These are phyloP conservation scores for Poeciliopsis retropinna DNA, from an alignment of 2,113 vertebrate genomes.

Conservation along the genomic window DNA sequence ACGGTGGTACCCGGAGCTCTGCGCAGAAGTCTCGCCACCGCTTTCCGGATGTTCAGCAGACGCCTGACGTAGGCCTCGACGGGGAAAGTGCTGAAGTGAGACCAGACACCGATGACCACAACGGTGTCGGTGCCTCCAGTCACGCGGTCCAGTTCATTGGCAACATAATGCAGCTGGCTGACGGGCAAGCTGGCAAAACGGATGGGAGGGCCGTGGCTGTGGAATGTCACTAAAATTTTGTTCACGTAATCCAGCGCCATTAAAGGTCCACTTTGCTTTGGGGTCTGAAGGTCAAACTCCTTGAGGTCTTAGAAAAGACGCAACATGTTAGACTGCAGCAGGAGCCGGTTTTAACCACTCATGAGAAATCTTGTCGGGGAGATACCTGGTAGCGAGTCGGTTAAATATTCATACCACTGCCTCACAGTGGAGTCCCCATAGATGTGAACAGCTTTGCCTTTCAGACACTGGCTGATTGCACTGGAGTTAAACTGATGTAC, in stretches of 20 bases:
- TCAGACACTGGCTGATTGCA: constrained; percentile 84
- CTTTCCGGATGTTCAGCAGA: constrained; percentile 86
- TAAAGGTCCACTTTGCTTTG: constrained; percentile 86
- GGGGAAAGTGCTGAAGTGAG: constrained; percentile 92
- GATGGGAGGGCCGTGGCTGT: constrained; percentile 89
- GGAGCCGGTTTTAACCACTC: background rate
- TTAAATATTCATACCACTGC: constrained; percentile 93
- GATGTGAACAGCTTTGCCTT: constrained; percentile 86
- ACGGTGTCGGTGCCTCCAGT: constrained; percentile 85
- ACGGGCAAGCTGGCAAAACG: constrained; percentile 81
- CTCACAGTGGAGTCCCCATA: constrained; percentile 93
- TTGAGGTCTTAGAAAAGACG: constrained; percentile 79
- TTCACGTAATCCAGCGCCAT: constrained; percentile 86
- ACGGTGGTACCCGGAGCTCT: constrained; percentile 86
- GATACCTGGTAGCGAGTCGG: constrained; percentile 83
- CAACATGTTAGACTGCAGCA: background rate
- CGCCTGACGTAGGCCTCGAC: constrained; percentile 87
- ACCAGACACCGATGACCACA: constrained; percentile 87
- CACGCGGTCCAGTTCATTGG: constrained; percentile 86
- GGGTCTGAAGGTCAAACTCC: constrained; percentile 85
- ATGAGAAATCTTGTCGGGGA: background rate
- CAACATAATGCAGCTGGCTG: constrained; percentile 86
- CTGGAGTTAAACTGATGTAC: constrained; percentile 82
- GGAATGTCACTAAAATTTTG: constrained; percentile 85
- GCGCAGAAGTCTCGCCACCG: constrained; percentile 83